Evolutionary conservation across 2,113 vertebrate species (phyloP).

Genomic region (Vireo altiloquus): DNA sequence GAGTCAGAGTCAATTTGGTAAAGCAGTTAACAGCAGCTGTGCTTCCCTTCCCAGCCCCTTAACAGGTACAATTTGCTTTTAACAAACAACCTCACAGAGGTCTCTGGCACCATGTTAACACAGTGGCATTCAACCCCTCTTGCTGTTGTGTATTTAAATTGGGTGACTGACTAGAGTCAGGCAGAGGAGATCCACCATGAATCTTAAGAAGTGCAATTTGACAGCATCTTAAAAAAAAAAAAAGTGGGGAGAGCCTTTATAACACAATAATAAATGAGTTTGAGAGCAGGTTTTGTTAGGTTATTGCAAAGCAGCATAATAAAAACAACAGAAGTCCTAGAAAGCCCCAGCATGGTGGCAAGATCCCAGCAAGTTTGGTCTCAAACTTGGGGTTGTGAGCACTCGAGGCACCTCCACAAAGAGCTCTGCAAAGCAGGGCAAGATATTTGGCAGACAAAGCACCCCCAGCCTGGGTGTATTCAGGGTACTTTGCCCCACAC

Average conservation of each 20-base stretch:
- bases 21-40: conserved; percentile 69
- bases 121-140: conserved; percentile 49
- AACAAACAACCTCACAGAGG: conserved; percentile 71
- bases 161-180: conserved; percentile 64
- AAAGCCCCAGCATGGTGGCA: background rate
- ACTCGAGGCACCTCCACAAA: background rate
- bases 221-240: background rate
- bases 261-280: conserved; percentile 2
- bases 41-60: conserved; percentile 53
- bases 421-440: background rate
- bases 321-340: background rate
- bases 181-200: conserved; percentile 45
- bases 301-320: background rate
- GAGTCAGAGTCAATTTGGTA: conserved; percentile 74
- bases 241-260: background rate
- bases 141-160: conserved; percentile 71
- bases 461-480: background rate
- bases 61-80: conserved; percentile 78
- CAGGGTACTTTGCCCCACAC: background rate
- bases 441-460: background rate
- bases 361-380: background rate
- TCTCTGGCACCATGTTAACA: conserved; percentile 66
- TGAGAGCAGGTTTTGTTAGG: background rate
- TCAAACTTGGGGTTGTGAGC: background rate
- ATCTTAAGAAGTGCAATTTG: conserved; percentile 67